Base-by-base conservation (phyloP, 2,113 vertebrate species). In the Mus musculus region DNA sequence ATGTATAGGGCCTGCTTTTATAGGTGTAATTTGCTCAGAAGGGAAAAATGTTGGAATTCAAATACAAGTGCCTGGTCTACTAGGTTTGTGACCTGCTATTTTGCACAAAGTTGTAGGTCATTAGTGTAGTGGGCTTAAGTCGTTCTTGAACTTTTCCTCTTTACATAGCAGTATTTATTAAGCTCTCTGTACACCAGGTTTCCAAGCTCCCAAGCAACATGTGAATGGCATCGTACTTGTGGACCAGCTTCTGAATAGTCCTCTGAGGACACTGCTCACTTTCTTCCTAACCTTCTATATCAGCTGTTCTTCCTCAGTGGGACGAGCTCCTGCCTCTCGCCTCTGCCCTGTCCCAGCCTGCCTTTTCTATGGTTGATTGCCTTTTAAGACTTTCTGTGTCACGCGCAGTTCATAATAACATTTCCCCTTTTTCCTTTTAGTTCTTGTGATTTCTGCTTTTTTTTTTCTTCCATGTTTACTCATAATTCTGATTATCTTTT, bases 11-110 rank as follows among this genome's bases (percentile, higher is more conserved):
- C 19, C 89, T 71, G 30, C 71, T 87, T 6, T 42, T 80, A 22
- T 80, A 13, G 30, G 22, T 92, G 28, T 6, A 30, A 52, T 92
- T 95, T 84, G 30, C 69, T 92, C 73, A 49, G 88, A 91, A 73
- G 77, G 69, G 7, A 19, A 39, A 93, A 81, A 71, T 89, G 39
- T 30, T 93, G 22, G 14, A 84, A 65, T 96, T 96, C n/a, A 96
- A 24, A 59, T 91, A 33, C 39, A 39, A 91, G 26, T 7, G 81
- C 65, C 13, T 69, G 9, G 52, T 91, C 33, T 76, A 0, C 28
- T 88, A 54, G 56, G 28, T 91, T 93, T 84, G 69, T 72, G 67
- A 89, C 88, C 95, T 91, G 54, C 63, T 80, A 26, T 73, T 91
- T 52, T 85, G 65, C 88, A 84, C 71, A 88, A 88, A 42, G n/a